Percentiles rank a stretch among this genome's conserved stretches.
Conservation (phyloP, 2,113 vertebrate species). For the Lagopus leucura region DNA sequence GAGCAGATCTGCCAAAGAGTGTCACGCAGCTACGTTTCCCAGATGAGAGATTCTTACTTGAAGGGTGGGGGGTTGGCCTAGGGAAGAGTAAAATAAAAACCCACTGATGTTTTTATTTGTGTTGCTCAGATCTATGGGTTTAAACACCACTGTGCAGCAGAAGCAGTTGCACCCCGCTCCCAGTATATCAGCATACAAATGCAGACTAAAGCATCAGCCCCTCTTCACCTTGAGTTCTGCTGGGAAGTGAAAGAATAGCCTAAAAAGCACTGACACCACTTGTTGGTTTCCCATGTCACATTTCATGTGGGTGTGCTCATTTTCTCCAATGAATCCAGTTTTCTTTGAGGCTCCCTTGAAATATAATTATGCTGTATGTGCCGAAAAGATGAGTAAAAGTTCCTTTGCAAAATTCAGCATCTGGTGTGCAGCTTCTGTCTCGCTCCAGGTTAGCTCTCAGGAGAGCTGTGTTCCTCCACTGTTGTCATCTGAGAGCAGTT, state of each 20-base stretch:
- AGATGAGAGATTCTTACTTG: neutral
- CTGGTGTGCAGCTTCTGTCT: conserved; percentile 11
- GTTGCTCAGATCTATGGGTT: neutral
- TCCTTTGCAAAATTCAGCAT: conserved; percentile 42
- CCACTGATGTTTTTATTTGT: neutral
- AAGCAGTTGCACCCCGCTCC: conserved; percentile 1
- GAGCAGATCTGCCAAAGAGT: conserved; percentile 5
- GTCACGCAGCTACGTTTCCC: neutral
- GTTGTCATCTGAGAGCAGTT: neutral
- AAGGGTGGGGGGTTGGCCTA: neutral
- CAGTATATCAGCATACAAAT: conserved; percentile 16
- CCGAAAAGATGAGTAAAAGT: conserved; percentile 41
- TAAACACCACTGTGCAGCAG: neutral
- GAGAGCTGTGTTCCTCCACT: neutral
- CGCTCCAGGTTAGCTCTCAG: conserved; percentile 38
- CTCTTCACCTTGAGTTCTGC: conserved; percentile 14
- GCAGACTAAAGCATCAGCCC: neutral
- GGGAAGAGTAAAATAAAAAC: conserved; percentile 5
- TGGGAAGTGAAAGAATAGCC: neutral
- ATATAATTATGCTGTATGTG: conserved; percentile 2
- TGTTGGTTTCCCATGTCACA: conserved; percentile 58
- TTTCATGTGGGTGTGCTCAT: conserved; percentile 46
- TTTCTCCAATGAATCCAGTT: conserved; percentile 47
- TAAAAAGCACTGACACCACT: neutral
- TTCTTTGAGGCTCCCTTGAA: conserved; percentile 48